Conservation (phyloP, 2,113 vertebrate genomes). For the Erpornis zantholeuca region DNA sequence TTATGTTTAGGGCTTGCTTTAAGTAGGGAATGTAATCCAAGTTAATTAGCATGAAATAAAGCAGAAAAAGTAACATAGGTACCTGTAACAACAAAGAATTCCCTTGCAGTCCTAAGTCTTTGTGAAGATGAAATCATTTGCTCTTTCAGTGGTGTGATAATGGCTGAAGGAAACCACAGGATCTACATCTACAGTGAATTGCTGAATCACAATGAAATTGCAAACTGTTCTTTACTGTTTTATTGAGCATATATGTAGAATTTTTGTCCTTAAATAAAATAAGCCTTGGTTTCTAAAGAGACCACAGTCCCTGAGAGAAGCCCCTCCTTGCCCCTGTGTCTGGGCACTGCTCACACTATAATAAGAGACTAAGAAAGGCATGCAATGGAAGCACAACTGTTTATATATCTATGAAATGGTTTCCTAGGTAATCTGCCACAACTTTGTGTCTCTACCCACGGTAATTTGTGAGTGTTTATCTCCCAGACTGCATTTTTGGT, state of each 20-base stretch:
- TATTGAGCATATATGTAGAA: background rate
- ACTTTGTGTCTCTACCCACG: no score
- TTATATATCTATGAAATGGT: no score
- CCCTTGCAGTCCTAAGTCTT: background rate
- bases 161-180: background rate
- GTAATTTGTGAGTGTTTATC: background rate
- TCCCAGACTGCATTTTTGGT: background rate
- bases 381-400: background rate
- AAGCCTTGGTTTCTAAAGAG: background rate
- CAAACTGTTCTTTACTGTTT: background rate
- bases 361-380: background rate
- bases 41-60: background rate
- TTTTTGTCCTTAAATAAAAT: background rate
- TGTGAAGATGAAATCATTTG: background rate
- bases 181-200: background rate
- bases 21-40: background rate
- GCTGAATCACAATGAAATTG: background rate
- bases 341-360: background rate
- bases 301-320: background rate
- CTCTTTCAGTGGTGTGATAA: background rate
- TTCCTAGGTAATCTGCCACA: background rate
- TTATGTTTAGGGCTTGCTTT: background rate
- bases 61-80: background rate
- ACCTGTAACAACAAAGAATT: background rate
- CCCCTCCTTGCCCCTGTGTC: accelerated